phyloP scores from a whole-genome alignment of 1,140 invertebrate genomes.

The Trinorchestia longiramus region DNA sequence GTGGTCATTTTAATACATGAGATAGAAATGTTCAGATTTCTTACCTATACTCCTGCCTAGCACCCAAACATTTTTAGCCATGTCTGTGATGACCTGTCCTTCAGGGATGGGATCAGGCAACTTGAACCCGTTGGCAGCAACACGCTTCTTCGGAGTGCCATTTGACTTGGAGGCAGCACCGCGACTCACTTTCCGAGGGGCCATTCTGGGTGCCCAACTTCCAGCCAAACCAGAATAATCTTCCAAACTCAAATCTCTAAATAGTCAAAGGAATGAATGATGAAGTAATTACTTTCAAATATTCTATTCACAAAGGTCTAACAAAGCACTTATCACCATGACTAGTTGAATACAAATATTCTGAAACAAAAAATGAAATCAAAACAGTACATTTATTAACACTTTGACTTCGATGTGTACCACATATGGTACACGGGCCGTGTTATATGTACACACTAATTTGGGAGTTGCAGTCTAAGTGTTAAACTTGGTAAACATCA shows the following conservation, averaged over 20 bases:
- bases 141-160: conserved; percentile 63
- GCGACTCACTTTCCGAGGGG: conserved; percentile 60
- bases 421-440: no score
- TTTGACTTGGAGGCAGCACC: conserved; percentile 60
- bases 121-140: conserved; percentile 69
- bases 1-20: background rate
- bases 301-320: background rate
- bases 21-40: background rate
- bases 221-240: background rate
- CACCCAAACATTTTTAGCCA: conserved; percentile 86
- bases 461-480: no score
- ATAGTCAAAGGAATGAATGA: background rate
- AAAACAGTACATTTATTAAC: background rate
- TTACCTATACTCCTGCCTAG: conserved; percentile 85
- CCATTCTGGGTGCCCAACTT: conserved; percentile 30
- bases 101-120: conserved; percentile 78
- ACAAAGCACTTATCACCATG: background rate
- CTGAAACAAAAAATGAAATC: background rate
- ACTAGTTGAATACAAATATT: background rate
- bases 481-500: background rate
- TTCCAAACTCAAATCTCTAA: background rate
- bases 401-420: no score
- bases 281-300: background rate
- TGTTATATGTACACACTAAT: no score
- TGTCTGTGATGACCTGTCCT: conserved; percentile 85